Base-by-base conservation (phyloP, 2,113 vertebrate species). In the Campylomormyrus tamandua region DNA sequence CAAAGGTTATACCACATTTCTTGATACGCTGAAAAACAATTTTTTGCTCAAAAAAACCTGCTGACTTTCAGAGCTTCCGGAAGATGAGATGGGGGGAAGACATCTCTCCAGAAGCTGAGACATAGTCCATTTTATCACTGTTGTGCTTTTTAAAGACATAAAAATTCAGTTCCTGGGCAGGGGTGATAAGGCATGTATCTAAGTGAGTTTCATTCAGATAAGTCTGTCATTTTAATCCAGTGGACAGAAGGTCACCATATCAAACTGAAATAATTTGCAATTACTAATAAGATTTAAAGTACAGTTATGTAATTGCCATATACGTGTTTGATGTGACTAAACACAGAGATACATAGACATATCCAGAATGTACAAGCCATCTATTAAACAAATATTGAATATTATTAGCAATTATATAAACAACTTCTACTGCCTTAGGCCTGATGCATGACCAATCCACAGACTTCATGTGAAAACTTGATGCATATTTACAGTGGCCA, bases 361-460 rank as follows among this genome's bases (percentile, higher is more conserved):
- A 91, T 88, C 90, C 90, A 90, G 83, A 91, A 89, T 58, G 42
- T 74, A 84, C 17, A 90, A 90, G 91, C 92, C 90, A 90, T 90
- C 92, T 70, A 46, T 85, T 49, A 74, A 74, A 89, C 35, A 35
- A 39, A 77, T 77, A 74, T 5, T 74, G 27, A 27, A 10, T 74
- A 77, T 42, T 77, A 77, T 35, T 77, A 42, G 5, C 35, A 77
- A 77, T 17, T 42, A 42, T 8, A 77, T 42, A 39, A 77, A 19
- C 15, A 42, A 35, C 35, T 13, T 86, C 90, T 90, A 91, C 80
- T 31, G 45, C 87, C 91, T 89, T 90, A 90, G 93, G 92, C 95
- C 94, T 94, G 94, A 95, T 95, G 95, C 94, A 95, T 92, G 90
- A 90, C 80, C 84, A 6, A 66, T 50, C 53, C 66, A 24, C 87